Conservation (phyloP, 2,113 vertebrate genomes). For the Crotophaga sulcirostris region DNA sequence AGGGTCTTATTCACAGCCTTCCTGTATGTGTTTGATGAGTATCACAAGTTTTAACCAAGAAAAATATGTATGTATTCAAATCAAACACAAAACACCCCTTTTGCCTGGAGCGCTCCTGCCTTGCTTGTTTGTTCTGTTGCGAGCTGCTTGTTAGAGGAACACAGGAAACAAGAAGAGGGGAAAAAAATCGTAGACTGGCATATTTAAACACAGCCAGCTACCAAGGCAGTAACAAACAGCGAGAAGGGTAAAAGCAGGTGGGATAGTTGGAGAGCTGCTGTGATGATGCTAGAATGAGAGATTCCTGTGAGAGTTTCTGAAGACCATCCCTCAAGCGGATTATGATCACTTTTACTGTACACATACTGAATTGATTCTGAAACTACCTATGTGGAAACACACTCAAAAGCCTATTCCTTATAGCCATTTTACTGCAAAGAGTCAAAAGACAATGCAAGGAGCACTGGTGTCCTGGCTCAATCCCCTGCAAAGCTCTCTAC, state of each 20-base stretch:
- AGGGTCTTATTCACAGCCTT: constrained; percentile 43
- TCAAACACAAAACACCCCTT: constrained; percentile 57
- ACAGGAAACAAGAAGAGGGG: constrained; percentile 23
- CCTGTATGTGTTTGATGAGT: constrained; percentile 45
- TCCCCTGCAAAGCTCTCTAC: not conserved
- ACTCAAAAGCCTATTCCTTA: not conserved
- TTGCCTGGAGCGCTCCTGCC: constrained; percentile 38
- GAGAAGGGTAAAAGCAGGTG: not conserved
- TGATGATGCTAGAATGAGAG: not conserved
- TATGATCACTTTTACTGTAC: not conserved
- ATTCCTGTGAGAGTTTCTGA: not conserved
- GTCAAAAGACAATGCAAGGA: not conserved
- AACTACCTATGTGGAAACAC: not conserved
- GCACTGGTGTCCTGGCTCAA: not conserved
- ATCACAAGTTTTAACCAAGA: constrained; percentile 60
- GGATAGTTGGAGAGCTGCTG: not conserved
- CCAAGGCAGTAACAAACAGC: not conserved
- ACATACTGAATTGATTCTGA: not conserved
- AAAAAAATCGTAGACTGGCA: not conserved
- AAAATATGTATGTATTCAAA: constrained; percentile 70
- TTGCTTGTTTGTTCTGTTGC: constrained; percentile 60
- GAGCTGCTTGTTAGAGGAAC: constrained; percentile 55
- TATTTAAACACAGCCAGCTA: constrained; percentile 40
- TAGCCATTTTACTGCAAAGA: not conserved
- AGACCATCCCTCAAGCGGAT: not conserved